Evolutionary conservation across 2,797 vertebrate genomes (phyloP).

Genomic region (Hydrocynus forskahlii): DNA sequence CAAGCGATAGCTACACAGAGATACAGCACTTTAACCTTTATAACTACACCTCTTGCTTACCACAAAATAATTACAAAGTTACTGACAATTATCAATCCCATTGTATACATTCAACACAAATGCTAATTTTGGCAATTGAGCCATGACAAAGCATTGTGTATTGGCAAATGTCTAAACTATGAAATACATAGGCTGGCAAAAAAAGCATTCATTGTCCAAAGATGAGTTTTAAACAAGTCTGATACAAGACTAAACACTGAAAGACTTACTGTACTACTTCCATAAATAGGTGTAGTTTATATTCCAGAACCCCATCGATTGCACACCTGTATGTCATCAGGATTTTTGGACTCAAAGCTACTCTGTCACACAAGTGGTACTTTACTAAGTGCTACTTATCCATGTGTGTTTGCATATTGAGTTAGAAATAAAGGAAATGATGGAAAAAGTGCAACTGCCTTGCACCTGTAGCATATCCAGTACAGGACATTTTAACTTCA

Average conservation of each 20-base stretch:
- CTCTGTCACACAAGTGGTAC: neutral
- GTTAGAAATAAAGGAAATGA: neutral
- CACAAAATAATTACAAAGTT: constrained; percentile 45
- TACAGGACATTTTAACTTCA: neutral
- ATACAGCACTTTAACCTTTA: neutral
- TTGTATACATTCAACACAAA: constrained; percentile 70
- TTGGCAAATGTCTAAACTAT: constrained; percentile 24
- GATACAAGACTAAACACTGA: constrained; percentile 23
- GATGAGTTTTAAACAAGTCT: constrained; percentile 17
- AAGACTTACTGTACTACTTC: neutral
- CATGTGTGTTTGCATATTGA: constrained; percentile 13
- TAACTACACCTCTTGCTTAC: constrained; percentile 4
- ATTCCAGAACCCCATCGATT: constrained; percentile 12
- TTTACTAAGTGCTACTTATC: neutral
- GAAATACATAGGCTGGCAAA: constrained; percentile 7
- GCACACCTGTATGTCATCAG: neutral
- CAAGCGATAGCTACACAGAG: constrained; percentile 20
- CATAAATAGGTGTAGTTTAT: neutral
- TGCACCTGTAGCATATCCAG: neutral
- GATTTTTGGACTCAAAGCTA: neutral
- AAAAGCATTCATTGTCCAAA: constrained; percentile 2
- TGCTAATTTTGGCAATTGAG: constrained; percentile 76
- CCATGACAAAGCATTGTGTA: constrained; percentile 14
- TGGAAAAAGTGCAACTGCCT: neutral
- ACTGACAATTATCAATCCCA: constrained; percentile 65